Base-by-base conservation (phyloP, 2,888 invertebrate genomes). In the Clistopyga incitator region DNA sequence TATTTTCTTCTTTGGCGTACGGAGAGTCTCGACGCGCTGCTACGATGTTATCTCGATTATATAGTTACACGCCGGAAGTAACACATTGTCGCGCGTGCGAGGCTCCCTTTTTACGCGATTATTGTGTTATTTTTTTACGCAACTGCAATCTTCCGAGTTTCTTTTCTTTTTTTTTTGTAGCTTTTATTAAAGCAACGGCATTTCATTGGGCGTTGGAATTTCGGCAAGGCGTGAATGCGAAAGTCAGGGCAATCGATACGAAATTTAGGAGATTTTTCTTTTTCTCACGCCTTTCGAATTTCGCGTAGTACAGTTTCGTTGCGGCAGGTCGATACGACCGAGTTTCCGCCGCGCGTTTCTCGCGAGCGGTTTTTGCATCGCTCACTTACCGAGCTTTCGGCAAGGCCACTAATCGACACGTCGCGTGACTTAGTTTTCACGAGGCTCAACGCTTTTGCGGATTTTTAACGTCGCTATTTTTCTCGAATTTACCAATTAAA, bases 291-390 rank as follows among this genome's bases (percentile, higher is more conserved):
- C 68, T 86, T 86, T 61, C 59, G 59, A 61, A 15, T 61, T 61
- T 61, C 29, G n/a, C 34, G n/a, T 34, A 61, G 84, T 79, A 80
- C 84, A 76, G 6, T 82, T 85, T 79, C 75, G 34, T 86, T 83
- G 79, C 81, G 78, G 72, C 79, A 77, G 78, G 80, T 88, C 82
- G 84, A 86, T 85, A 84, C 67, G 81, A 25, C 78, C 71, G 83
- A 81, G 77, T 84, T 59, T 47, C 84, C 42, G 74, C 84, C 79
- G 83, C 61, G 65, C 81, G 74, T 47, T 78, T 68, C 34, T 18
- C n/a, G 34, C 34, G 34, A 25, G 59, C 59, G 13, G 13, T 3
- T 20, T 23, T n/a, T 29, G 15, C n/a, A 34, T 34, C n/a, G 20
- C 23, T 20, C 11, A 23, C 23, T 23, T 23, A 23, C 18, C 20